Conservation (phyloP, 2,888 invertebrate species). For the Apamea anceps region DNA sequence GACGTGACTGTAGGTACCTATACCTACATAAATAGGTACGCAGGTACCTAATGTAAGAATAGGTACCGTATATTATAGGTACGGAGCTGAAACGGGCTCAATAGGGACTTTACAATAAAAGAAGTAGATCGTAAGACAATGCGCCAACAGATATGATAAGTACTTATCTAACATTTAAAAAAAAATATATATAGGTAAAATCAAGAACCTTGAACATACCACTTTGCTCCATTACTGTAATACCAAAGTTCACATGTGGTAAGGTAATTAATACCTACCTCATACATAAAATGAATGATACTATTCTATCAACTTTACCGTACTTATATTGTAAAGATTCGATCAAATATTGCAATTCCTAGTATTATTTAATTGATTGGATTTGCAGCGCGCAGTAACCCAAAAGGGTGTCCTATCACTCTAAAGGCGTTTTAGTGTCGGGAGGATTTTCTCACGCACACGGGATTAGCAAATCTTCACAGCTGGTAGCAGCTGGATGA, state of each 20-base stretch:
- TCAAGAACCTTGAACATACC: slow-evolving; percentile 4
- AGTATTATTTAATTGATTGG: neutral
- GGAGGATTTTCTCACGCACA: neutral
- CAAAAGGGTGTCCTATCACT: neutral
- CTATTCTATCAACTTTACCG: neutral
- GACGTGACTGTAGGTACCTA: neutral
- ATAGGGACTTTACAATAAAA: neutral
- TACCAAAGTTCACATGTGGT: slow-evolving; percentile 13
- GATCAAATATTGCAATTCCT: slow-evolving; percentile 12
- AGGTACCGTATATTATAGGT: neutral
- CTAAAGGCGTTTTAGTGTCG: neutral
- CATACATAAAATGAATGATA: slow-evolving; percentile 6
- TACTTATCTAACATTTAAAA: neutral
- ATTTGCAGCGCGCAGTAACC: neutral
- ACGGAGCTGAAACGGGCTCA: neutral
- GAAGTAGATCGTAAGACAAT: neutral
- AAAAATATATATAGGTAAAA: neutral
- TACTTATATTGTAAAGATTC: neutral
- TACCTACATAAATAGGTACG: neutral
- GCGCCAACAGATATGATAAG: neutral
- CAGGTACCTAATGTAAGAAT: too few relatives aligned
- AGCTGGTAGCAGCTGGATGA: too few relatives aligned
- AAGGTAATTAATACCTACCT: neutral
- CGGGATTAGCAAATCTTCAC: too few relatives aligned
- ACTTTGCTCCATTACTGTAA: slow-evolving; percentile 1